Percentiles rank a stretch among this genome's conserved stretches.
Evolutionary conservation across 2,888 invertebrate genomes (phyloP).

Genomic region (Drosophila subquinaria): DNA sequence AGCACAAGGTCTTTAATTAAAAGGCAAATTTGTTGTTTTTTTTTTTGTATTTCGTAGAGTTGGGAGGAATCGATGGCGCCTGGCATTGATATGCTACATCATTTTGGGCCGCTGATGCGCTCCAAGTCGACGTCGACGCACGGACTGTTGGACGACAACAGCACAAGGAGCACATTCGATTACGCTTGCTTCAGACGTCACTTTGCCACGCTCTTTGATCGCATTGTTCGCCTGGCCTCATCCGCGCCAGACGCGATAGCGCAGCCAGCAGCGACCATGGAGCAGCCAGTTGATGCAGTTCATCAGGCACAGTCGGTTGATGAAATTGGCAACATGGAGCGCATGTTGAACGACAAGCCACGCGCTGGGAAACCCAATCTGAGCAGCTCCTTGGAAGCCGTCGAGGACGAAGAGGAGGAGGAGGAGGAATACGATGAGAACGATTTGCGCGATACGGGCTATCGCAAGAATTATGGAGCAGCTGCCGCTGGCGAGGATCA

Average conservation of each 20-base stretch:
- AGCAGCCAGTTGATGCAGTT: conserved; percentile 11
- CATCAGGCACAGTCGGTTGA: conserved; percentile 23
- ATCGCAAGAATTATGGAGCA: conserved; percentile 75
- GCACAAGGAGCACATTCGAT: conserved; percentile 77
- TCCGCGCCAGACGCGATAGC: conserved; percentile 35
- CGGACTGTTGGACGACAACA: conserved; percentile 65
- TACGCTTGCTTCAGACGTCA: conserved; percentile 83
- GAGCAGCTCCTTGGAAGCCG: conserved; percentile 75
- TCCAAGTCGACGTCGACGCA: conserved; percentile 70
- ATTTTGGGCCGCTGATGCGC: conserved; percentile 83
- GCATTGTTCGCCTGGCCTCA: conserved; percentile 79
- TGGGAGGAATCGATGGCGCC: conserved; percentile 85
- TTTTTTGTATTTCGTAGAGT: conserved; percentile 67
- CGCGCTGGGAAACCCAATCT: conserved; percentile 33
- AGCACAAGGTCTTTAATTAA: not conserved
- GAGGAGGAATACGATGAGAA: conserved; percentile 81
- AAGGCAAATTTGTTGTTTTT: not conserved
- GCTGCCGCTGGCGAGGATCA: conserved; percentile 8
- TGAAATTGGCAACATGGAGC: conserved; percentile 68
- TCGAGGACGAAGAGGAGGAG: conserved; percentile 81
- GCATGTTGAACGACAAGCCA: conserved; percentile 53
- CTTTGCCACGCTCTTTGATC: conserved; percentile 82
- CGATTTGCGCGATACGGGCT: conserved; percentile 80
- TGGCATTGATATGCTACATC: conserved; percentile 84
- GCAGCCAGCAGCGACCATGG: not conserved